A percentile compares a stretch with the other conserved stretches of the same genome.
Evolutionary conservation across 2,797 vertebrate genomes (phyloP).

Genomic region (Anniella stebbinsi): DNA sequence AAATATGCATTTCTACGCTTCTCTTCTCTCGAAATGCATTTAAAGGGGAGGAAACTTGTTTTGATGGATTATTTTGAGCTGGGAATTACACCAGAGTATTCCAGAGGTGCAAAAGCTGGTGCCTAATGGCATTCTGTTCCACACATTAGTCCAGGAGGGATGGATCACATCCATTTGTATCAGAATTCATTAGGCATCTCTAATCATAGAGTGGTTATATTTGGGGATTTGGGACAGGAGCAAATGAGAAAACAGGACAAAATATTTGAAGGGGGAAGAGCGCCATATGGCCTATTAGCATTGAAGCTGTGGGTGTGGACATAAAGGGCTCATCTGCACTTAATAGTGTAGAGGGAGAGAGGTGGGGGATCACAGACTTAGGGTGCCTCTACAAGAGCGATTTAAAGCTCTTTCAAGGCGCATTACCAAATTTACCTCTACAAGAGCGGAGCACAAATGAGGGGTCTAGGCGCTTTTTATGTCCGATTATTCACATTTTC

Average conservation of each 20-base stretch:
- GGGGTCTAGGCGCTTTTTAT: too few species aligned
- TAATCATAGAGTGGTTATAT: background rate
- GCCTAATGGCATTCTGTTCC: background rate
- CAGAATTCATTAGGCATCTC: background rate
- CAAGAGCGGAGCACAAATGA: too few species aligned
- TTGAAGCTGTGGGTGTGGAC: too few species aligned
- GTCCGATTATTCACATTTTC: too few species aligned
- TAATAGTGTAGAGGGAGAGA: too few species aligned
- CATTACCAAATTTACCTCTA: too few species aligned
- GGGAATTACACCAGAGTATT: background rate
- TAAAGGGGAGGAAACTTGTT: background rate
- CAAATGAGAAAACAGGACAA: background rate
- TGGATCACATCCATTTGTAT: background rate
- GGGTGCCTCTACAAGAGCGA: too few species aligned
- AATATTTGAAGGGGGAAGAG: background rate
- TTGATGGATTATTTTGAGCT: background rate
- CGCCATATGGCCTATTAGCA: too few species aligned
- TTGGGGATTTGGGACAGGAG: background rate
- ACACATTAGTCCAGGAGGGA: background rate
- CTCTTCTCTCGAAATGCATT: background rate
- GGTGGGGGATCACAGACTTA: too few species aligned
- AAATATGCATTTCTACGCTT: background rate
- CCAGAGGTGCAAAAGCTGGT: background rate
- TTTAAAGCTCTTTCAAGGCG: too few species aligned
- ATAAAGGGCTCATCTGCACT: too few species aligned